Percentiles rank a stretch among this genome's conserved stretches.
phyloP scores from a whole-genome alignment of 53 echinoderm and acorn worm genomes.

The Holothuria leucospilota region DNA sequence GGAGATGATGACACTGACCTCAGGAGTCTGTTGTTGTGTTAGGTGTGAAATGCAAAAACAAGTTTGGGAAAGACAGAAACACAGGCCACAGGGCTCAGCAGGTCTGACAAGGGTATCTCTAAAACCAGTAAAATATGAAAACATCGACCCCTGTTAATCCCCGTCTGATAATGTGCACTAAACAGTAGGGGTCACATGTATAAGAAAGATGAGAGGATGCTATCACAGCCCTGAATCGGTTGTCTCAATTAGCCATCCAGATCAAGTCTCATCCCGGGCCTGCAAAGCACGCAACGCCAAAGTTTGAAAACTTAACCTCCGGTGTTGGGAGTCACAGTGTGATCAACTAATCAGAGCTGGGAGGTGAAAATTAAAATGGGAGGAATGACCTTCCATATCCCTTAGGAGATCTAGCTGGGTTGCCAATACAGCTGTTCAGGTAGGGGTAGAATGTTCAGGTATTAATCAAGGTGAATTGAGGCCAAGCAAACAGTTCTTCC shows the following conservation, averaged over 20 bases:
- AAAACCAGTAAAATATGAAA: no score
- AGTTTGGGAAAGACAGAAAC: not conserved
- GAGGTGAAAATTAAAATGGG: not conserved
- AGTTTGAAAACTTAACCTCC: slow-evolving; percentile 13
- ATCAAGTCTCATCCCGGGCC: not conserved
- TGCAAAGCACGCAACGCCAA: not conserved
- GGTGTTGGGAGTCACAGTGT: not conserved
- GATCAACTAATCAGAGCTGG: slow-evolving; percentile 16
- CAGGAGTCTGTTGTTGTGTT: not conserved
- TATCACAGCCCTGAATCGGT: not conserved
- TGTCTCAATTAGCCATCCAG: not conserved
- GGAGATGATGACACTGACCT: no score
- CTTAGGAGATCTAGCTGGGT: not conserved
- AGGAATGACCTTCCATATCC: slow-evolving; percentile 4
- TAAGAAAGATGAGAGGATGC: slow-evolving; percentile 6
- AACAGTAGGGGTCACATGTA: no score
- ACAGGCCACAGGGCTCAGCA: no score
- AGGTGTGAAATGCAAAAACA: slow-evolving; percentile 27
- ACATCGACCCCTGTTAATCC: no score
- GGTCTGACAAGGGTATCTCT: no score
- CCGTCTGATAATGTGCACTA: no score
- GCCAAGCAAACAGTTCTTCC: slow-evolving; percentile 23
- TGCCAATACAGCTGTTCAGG: slow-evolving; percentile 16
- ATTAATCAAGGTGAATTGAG: slow-evolving; percentile 33
- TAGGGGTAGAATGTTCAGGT: slow-evolving; percentile 17